Evolutionary conservation across 2,113 vertebrate species (phyloP).

Genomic region (Carassius carassius): DNA sequence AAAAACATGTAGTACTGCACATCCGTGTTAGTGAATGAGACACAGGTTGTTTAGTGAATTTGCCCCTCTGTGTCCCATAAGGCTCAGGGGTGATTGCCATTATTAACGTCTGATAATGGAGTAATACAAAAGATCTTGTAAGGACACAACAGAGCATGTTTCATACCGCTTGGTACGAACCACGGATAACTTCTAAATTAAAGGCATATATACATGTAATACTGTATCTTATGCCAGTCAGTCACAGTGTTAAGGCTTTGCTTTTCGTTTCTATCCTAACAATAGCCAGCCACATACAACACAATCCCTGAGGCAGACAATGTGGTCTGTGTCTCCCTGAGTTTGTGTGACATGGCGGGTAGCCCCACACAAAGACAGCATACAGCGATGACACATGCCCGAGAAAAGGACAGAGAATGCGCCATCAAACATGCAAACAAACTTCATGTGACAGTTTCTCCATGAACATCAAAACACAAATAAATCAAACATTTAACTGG

Average conservation of each 20-base stretch:
- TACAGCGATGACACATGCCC: conserved; percentile 57
- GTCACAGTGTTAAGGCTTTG: conserved; percentile 35
- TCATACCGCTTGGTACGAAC: conserved; percentile 27
- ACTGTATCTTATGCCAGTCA: conserved; percentile 45
- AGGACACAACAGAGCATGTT: conserved; percentile 45
- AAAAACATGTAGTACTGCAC: background rate
- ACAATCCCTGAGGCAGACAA: conserved; percentile 66
- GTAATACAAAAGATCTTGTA: conserved; percentile 35
- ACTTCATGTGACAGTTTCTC: conserved; percentile 21
- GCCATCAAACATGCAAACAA: conserved; percentile 28
- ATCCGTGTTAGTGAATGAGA: background rate
- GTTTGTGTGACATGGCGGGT: conserved; percentile 50
- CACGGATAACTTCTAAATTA: conserved; percentile 25
- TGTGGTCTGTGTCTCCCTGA: conserved; percentile 66
- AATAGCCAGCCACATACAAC: conserved; percentile 69
- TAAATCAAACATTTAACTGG: conserved; percentile 21
- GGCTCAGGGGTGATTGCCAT: background rate
- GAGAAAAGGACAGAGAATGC: conserved; percentile 28
- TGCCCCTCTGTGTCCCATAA: background rate
- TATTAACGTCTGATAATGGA: conserved; percentile 3
- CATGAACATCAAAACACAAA: background rate
- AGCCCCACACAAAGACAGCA: conserved; percentile 67
- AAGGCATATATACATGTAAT: conserved; percentile 20
- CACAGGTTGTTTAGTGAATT: background rate
- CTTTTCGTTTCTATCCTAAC: conserved; percentile 63